Percentiles rank a stretch among this genome's conserved stretches.
phyloP scores from a whole-genome alignment of 2,888 invertebrate genomes.

The Elysia crispata region DNA sequence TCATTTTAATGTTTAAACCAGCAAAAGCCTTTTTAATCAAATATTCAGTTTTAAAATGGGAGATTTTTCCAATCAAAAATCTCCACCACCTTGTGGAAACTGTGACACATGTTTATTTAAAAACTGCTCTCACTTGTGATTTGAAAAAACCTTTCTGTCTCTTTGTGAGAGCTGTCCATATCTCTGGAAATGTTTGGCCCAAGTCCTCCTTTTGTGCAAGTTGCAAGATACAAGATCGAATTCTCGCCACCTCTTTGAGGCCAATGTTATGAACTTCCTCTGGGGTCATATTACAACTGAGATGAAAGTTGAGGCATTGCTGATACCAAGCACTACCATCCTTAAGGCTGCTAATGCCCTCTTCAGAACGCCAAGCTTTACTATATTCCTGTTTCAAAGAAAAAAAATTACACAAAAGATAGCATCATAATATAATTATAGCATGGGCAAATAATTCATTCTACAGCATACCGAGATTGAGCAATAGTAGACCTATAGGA shows the following conservation, averaged over 20 bases:
- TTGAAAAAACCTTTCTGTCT: conserved; percentile 65
- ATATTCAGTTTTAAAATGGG: no score
- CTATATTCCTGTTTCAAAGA: conserved; percentile 60
- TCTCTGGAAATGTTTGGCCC: conserved; percentile 35
- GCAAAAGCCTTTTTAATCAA: no score
- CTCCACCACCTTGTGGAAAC: no score
- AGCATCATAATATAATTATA: no score
- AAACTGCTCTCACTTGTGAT: conserved; percentile 6
- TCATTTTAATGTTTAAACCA: no score
- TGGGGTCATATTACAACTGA: conserved; percentile 63
- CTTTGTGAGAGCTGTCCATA: conserved; percentile 36
- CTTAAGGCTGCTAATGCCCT: conserved; percentile 65
- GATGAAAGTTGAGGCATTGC: conserved; percentile 68
- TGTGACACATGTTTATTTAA: no score
- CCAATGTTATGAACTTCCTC: conserved; percentile 73
- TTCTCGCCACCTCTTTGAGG: conserved; percentile 69
- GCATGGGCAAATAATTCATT: not conserved
- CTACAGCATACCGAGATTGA: no score
- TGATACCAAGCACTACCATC: conserved; percentile 68
- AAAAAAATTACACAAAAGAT: no score
- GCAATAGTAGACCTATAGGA: no score
- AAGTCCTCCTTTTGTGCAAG: conserved; percentile 53
- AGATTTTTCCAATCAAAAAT: no score
- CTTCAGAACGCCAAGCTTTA: conserved; percentile 58
- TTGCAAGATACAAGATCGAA: conserved; percentile 59